Evolutionary conservation across 2,113 vertebrate genomes (phyloP), one percentile per base, ranked within the genome.

Genomic region (Rhea americana): DNA sequence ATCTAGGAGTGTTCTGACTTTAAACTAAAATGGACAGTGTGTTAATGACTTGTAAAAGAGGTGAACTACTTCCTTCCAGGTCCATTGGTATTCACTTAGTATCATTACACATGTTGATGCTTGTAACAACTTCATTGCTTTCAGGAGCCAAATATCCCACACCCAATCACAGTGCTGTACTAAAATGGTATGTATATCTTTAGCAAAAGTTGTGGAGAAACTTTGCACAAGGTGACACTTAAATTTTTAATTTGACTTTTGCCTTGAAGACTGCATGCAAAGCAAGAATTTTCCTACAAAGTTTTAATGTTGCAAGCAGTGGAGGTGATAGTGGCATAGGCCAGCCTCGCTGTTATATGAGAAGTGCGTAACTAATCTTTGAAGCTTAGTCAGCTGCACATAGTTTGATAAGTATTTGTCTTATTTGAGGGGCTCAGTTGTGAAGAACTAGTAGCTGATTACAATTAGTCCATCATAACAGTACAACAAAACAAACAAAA

Each of bases 101-200:
- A 13, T 77, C 65, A 48, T 87, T 75, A 61, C 11, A 56, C 2
- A 8, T 68, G 21, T 71, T 77, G 51, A 53, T 0, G 2, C 58
- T 71, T 70, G 2, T 62, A 58, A 55, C 4, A 35, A 77, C 16
- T 73, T 63, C 78, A 53, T 14, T 70, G 18, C 25, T 80, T 91
- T 70, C 47, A 50, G 50, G 50, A 80, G 22, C 18, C 41, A 70
- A 37, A 62, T 87, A 53, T 37, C 32, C 21, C 25, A 32, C 19
- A 43, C 14, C 9, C 2, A 51, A 13, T 68, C 70, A 30, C 32
- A 24, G 21, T 0, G 0, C 37, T 32, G 35, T 50, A 15, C 2
- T 53, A 53, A 39, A 53, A 0, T 3, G 66, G 41, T 13, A 11
- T 25, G 2, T 20, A 8, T 15, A 17, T 56, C 17, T 56, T 56